Percentiles rank a stretch among this genome's conserved stretches.
Evolutionary conservation across 2,888 invertebrate species (phyloP).

Genomic region (Craniophora ligustri): DNA sequence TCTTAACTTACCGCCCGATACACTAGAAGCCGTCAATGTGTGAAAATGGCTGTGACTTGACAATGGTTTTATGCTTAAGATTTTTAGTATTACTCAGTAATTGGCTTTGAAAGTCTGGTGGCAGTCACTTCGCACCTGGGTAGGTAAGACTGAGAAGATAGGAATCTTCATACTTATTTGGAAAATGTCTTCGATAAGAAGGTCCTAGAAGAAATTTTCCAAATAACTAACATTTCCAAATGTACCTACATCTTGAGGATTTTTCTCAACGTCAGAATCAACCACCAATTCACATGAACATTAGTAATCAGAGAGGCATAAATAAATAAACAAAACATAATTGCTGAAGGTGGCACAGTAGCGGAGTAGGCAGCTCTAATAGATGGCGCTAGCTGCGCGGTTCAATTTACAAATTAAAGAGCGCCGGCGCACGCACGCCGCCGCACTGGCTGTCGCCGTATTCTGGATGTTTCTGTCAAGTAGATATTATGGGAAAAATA

Average conservation of each 20-base stretch:
- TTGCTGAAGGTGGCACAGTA: conserved; percentile 51
- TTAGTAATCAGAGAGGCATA: conserved; percentile 33
- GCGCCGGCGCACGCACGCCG: conserved; percentile 65
- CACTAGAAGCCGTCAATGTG: too few species aligned
- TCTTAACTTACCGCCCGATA: too few species aligned
- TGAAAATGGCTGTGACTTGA: too few species aligned
- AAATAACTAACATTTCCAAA: not conserved
- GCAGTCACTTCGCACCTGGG: too few species aligned
- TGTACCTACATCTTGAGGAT: not conserved
- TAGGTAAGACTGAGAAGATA: too few species aligned
- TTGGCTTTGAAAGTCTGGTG: too few species aligned
- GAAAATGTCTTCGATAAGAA: too few species aligned
- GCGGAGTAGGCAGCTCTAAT: conserved; percentile 70
- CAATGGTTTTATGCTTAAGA: too few species aligned
- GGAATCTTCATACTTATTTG: too few species aligned
- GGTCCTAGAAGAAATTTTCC: not conserved
- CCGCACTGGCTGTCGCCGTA: conserved; percentile 60
- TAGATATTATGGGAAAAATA: too few species aligned
- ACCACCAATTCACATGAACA: conserved; percentile 41
- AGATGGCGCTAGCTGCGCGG: conserved; percentile 80
- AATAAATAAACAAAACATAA: conserved; percentile 42
- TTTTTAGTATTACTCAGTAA: too few species aligned
- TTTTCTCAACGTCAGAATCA: conserved; percentile 4
- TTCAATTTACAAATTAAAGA: conserved; percentile 86
- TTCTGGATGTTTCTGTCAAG: conserved; percentile 54